Conservation (phyloP, 2,113 vertebrate genomes). For the Copsychus sechellarum region DNA sequence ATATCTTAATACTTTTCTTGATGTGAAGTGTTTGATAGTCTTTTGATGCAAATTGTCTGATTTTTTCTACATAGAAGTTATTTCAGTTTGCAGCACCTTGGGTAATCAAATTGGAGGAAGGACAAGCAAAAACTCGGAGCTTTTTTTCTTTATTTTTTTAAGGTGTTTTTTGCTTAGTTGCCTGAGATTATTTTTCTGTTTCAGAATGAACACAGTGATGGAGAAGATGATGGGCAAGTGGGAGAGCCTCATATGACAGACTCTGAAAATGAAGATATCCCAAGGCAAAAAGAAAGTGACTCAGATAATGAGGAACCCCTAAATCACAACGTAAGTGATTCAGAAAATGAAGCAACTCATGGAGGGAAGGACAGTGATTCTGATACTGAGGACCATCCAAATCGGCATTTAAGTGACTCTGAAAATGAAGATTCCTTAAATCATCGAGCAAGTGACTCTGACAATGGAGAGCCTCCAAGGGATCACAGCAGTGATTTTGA, state of each 20-base stretch:
- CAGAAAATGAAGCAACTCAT: slow-evolving; percentile 75
- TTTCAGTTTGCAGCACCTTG: neutral
- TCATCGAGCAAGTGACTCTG: slow-evolving; percentile 77
- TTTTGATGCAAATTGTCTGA: neutral
- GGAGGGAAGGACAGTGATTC: slow-evolving; percentile 80
- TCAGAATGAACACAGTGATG: slow-evolving; percentile 87
- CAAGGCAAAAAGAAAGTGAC: slow-evolving; percentile 67
- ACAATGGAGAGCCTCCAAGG: slow-evolving; percentile 73
- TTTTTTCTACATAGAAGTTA: neutral
- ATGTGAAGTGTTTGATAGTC: neutral
- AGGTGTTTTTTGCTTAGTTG: neutral
- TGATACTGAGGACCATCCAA: slow-evolving; percentile 71
- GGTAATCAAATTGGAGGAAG: neutral
- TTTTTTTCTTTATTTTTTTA: neutral
- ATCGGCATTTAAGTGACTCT: slow-evolving; percentile 67
- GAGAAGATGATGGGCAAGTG: slow-evolving; percentile 72
- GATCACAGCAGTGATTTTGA: slow-evolving; percentile 79
- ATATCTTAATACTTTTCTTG: neutral
- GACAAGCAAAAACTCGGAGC: neutral
- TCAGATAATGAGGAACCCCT: slow-evolving; percentile 71
- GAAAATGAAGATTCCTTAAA: slow-evolving; percentile 72
- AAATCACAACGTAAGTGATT: slow-evolving; percentile 69
- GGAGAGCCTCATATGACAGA: slow-evolving; percentile 52
- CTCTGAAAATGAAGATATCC: slow-evolving; percentile 76
- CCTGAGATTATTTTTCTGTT: slow-evolving; percentile 28